phyloP scores from a whole-genome alignment of 2,113 vertebrate genomes.

The Amblyornis subalaris region DNA sequence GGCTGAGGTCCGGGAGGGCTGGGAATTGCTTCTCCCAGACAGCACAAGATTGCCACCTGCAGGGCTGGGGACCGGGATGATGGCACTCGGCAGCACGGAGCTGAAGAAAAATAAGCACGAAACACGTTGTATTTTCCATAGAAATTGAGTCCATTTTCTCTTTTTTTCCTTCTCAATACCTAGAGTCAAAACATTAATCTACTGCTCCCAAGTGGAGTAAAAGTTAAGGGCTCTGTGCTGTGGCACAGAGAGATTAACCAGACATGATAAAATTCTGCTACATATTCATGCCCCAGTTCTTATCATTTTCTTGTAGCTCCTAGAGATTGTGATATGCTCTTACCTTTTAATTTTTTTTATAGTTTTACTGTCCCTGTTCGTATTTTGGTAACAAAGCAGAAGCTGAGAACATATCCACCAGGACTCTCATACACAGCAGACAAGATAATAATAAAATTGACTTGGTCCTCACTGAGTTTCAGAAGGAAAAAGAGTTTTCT shows the following conservation, averaged over 20 bases:
- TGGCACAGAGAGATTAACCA: not conserved
- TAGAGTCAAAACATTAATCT: not conserved
- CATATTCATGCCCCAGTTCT: not conserved
- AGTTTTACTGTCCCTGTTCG: not conserved
- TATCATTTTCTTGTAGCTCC: slow-evolving; percentile 3
- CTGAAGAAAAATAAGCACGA: not conserved
- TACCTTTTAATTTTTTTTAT: not conserved
- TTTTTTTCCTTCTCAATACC: not conserved
- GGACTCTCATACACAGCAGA: not conserved
- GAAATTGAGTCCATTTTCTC: not conserved
- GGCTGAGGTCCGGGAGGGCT: accelerated
- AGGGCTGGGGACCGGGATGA: not conserved
- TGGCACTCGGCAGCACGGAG: not conserved
- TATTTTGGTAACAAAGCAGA: not conserved
- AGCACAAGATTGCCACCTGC: slow-evolving; percentile 69
- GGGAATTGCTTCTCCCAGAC: not conserved
- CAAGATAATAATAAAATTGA: not conserved
- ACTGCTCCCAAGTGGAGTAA: not conserved
- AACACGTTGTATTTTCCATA: not conserved
- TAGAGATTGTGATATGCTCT: not conserved
- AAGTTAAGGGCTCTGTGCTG: not conserved
- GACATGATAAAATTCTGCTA: slow-evolving; percentile 1
- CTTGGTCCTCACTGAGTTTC: not conserved
- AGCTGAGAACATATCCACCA: not conserved
- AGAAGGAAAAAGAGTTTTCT: not conserved